Conservation (phyloP, 2,113 vertebrate species). For the Castor canadensis region DNA sequence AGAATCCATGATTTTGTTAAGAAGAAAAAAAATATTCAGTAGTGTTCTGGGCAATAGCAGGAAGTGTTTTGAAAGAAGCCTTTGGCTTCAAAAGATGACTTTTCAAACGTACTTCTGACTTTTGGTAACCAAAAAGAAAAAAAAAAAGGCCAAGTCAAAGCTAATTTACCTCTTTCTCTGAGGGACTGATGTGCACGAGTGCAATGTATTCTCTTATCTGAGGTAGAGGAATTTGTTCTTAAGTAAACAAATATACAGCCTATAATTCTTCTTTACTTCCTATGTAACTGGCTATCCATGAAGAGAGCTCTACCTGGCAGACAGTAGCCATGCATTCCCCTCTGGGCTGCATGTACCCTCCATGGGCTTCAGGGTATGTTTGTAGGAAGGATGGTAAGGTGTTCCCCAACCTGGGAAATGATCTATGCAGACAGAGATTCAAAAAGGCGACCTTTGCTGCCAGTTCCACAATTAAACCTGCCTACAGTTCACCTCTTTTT, state of each 20-base stretch:
- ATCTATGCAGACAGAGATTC: too few species aligned
- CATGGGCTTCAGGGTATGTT: not conserved
- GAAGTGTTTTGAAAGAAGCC: slow-evolving; percentile 67
- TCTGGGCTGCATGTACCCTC: too few species aligned
- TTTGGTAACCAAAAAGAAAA: not conserved
- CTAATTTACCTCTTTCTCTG: not conserved
- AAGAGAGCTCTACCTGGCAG: not conserved
- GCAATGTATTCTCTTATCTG: not conserved
- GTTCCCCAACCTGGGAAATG: too few species aligned
- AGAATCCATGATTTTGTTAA: not conserved
- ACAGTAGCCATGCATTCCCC: not conserved
- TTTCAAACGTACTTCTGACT: slow-evolving; percentile 63
- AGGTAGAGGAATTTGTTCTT: not conserved
- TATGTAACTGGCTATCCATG: not conserved
- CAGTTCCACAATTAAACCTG: not conserved
- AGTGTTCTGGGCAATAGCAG: slow-evolving; percentile 27
- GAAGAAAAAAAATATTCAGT: not conserved
- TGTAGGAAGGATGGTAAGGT: not conserved
- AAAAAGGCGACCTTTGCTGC: too few species aligned
- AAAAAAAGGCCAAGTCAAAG: not conserved
- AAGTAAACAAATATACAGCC: not conserved
- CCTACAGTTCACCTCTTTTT: not conserved
- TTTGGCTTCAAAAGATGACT: slow-evolving; percentile 43
- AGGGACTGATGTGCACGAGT: not conserved
- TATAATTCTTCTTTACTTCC: not conserved